Conservation (phyloP, 2,113 vertebrate species). For the Actenoides hombroni region DNA sequence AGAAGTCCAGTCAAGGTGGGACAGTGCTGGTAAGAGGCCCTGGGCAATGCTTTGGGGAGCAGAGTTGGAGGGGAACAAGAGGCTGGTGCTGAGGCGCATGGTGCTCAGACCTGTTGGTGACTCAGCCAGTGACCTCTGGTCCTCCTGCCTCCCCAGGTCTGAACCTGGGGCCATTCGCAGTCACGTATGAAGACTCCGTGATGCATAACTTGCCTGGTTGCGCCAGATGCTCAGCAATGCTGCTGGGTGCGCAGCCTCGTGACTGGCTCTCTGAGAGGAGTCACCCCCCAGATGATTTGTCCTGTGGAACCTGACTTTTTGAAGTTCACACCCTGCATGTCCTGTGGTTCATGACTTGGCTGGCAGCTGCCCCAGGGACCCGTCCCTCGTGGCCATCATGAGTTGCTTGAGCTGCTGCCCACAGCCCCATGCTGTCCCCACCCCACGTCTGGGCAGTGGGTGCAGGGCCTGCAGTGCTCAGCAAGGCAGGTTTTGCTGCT, state of each 20-base stretch:
- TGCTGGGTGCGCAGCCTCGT: neutral
- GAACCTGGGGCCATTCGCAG: neutral
- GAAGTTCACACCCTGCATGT: neutral
- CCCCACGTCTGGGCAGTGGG: fast-evolving
- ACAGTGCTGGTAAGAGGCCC: neutral
- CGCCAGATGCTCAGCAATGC: neutral
- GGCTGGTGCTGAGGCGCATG: neutral
- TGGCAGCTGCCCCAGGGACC: neutral
- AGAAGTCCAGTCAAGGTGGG: neutral
- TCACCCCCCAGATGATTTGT: neutral
- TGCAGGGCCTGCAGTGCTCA: neutral
- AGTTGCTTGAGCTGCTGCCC: neutral
- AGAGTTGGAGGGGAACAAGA: fast-evolving
- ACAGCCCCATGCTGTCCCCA: neutral
- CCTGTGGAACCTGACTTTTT: neutral
- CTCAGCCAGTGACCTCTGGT: neutral
- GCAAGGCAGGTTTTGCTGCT: neutral
- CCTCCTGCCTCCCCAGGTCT: neutral
- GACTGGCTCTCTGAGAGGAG: neutral
- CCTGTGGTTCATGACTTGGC: neutral
- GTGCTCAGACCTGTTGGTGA: neutral
- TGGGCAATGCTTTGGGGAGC: neutral
- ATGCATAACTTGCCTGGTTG: neutral
- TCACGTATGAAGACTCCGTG: fast-evolving
- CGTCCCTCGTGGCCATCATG: neutral